phyloP scores from a whole-genome alignment of 2,113 vertebrate species.

The Platanista minor region DNA sequence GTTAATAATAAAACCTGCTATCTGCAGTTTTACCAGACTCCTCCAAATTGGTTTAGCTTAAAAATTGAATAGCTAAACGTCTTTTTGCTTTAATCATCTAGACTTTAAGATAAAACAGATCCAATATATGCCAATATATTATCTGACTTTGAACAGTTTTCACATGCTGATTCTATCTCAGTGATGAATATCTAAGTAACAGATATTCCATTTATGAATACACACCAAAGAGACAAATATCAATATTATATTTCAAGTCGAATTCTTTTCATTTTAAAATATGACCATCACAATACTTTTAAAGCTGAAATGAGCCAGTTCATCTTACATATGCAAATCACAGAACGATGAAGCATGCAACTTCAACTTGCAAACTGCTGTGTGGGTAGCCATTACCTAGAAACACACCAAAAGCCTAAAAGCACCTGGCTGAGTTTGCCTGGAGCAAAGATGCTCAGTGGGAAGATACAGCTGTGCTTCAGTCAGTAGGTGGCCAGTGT shows the following conservation, averaged over 20 bases:
- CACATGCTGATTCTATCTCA: background rate
- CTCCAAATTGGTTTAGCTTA: background rate
- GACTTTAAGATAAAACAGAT: constrained; percentile 20
- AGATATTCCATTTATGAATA: background rate
- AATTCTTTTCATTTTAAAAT: background rate
- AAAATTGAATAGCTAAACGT: background rate
- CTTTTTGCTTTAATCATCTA: background rate
- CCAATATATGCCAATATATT: background rate
- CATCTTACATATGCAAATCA: background rate
- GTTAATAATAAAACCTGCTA: background rate
- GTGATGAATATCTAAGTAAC: constrained; percentile 9
- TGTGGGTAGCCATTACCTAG: background rate
- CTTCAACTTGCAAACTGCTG: background rate
- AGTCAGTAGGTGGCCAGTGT: background rate
- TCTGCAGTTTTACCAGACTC: background rate
- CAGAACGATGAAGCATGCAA: background rate
- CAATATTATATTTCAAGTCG: background rate
- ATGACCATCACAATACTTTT: background rate
- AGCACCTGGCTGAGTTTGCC: background rate
- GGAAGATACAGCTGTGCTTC: background rate
- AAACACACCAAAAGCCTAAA: background rate
- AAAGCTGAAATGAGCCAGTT: background rate
- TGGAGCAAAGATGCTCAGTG: background rate
- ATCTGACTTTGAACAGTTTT: background rate
- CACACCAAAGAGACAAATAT: background rate